Conservation (phyloP, 2,888 invertebrate species). For the Tenthredo distinguenda region DNA sequence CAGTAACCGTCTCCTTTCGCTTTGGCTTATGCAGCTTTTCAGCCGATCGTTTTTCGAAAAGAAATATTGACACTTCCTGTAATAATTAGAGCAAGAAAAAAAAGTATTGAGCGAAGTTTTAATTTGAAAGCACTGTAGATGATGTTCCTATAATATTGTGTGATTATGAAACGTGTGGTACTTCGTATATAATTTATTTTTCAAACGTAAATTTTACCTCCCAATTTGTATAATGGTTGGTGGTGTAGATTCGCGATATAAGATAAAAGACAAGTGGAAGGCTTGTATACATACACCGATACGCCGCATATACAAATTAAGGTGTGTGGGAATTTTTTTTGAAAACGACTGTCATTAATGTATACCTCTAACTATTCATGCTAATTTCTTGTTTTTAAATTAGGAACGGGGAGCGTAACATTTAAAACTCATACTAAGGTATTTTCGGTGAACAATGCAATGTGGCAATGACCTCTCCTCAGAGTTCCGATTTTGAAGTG, state of each 20-base stretch:
- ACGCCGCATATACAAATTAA: neutral
- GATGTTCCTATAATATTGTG: neutral
- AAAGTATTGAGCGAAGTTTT: neutral
- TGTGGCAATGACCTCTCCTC: neutral
- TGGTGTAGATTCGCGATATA: slow-evolving; percentile 7
- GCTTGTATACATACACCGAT: neutral
- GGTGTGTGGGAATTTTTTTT: neutral
- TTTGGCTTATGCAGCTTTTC: slow-evolving; percentile 96
- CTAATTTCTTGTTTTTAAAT: slow-evolving; percentile 22
- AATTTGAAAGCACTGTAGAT: neutral
- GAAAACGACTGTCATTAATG: neutral
- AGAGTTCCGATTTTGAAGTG: neutral
- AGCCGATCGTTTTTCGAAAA: slow-evolving; percentile 95
- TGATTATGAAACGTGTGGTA: neutral
- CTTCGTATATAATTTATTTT: neutral
- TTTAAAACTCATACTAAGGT: neutral
- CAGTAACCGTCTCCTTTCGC: slow-evolving; percentile 94
- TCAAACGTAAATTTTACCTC: neutral
- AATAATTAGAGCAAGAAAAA: neutral
- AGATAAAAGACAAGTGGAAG: neutral
- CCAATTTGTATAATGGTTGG: neutral
- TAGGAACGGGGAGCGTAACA: neutral
- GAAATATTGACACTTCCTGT: slow-evolving; percentile 95
- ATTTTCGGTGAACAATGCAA: neutral
- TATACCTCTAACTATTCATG: neutral